Evolutionary conservation across 2,113 vertebrate genomes (phyloP), one percentile per base, ranked within the genome.

Genomic region (Calidris pugnax): DNA sequence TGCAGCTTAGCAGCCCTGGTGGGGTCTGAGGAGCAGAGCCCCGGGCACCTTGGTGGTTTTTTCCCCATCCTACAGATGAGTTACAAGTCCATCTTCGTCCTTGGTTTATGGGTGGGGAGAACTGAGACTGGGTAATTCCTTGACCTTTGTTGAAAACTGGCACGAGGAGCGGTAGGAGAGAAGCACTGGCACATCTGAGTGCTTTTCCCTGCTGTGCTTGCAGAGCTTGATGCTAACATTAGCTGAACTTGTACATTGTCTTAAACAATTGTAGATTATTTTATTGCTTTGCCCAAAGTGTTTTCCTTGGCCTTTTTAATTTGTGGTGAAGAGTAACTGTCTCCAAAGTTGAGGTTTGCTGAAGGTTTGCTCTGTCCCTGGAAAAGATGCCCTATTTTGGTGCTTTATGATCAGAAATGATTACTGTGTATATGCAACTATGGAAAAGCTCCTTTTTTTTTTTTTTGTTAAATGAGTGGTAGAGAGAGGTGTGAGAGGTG

Each of bases 381-480:
- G 66, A 81, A 87, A 17, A 87, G 43, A 16, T 17, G 5, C 12
- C 32, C 24, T 78, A 1, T 33, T 10, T 41, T 20, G 56, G 20
- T 85, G 51, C 55, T 80, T 90, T n/a, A 4, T 45, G 16, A 20
- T 82, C 32, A 50, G 18, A 28, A 66, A 33, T 35, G 45, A 18
- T 5, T 69, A 0, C 24, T 69, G 43, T 51, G 4, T 24, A 1
- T 30, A 8, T 4, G 13, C 10, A 79, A 11, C 7, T 9, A 32
- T 33, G 71, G 24, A 6, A 59, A 45, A 53, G 1, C 2, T 20
- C 10, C 11, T 10, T 21, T 9, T 5, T 11, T n/a, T 5, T 10
- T 26, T 39, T 9, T 26, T 9, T 51, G 21, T 48, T 48, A 1
- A n/a, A 27, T 32, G 77, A 3, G 69, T 41, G 12, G 45, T 50